Base-by-base conservation (phyloP, 2,797 vertebrate genomes). In the Acanthiza pusilla region DNA sequence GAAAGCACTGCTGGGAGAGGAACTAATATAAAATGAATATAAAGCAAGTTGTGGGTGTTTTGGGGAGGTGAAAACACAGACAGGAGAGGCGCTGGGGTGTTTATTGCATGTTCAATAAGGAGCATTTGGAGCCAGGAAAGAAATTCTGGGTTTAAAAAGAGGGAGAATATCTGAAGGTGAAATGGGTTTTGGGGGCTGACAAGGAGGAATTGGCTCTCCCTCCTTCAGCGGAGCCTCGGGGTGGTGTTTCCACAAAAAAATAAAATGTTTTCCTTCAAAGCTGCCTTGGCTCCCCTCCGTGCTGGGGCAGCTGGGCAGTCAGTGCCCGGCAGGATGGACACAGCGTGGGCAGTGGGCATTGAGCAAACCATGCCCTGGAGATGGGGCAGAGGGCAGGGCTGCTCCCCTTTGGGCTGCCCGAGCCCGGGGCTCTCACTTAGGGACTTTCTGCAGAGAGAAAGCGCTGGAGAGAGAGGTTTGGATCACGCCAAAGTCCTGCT, bases 331-430 rank as follows among this genome's bases (percentile, higher is more conserved):
- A 53, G 57, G 51, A 17, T 0, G 25, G 43, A 2, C 40, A 60
- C 9, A 19, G 12, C 0, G 1, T 10, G 38, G 45, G 26, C 6
- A 30, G 21, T 0, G 14, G 43, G 29, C 18, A 42, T 3, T 6
- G 63, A 79, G 36, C 42, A 43, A 85, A 18, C 3, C 53, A 21
- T 5, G 2, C 45, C 48, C 43, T 38, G 32, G 47, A 1, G 5
- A 19, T 17, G 66, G 77, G 38, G 16, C 74, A 40, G 48, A 22
- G 32, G 42, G 16, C 53, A 50, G 57, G 16, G 30, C 38, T 63
- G 68, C 27, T 53, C 47, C 62, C 57, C 42, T 55, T 10, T 38
- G 11, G 38, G 54, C 55, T 58, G 51, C 48, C 18, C 23, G 3
- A 81, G 43, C 16, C 47, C 54, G 13, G 43, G 47, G 30, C 25